Base-by-base conservation (phyloP, 2,797 vertebrate species). In the Paratrypauchen microcephalus region DNA sequence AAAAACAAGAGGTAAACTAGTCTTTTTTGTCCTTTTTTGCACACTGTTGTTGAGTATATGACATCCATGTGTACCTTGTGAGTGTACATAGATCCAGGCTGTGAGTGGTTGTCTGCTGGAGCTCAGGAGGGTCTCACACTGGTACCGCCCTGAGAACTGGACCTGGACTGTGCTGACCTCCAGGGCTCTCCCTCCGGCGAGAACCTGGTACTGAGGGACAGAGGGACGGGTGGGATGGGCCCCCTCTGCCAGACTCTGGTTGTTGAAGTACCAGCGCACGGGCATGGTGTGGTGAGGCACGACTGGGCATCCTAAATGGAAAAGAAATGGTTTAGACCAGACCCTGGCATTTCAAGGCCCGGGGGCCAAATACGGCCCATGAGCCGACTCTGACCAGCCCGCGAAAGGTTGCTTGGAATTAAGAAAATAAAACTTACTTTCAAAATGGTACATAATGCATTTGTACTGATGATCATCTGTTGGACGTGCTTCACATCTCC, bases 271-370 rank as follows among this genome's bases (percentile, higher is more conserved):
- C 95, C 95, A 96, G 30, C 16, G 88, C 45, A 96, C 83, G 1
- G 83, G 69, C 4, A 72, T 87, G 67, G 83, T 93, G 83, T 91
- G 87, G 54, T 86, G 91, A 28, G 92, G 84, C 71, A 90, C 80
- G 2, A 94, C 89, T 0, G 95, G 95, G 61, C 95, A 96, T 70
- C 94, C 95, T 96, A 52, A 26, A 74, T 56, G 69, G n/a, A 63
- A 1, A 16, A 70, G n/a, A 32, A 74, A 18, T 15, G 19, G 39
- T 23, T 15, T 55, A n/a, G n/a, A n/a, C n/a, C n/a, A n/a, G n/a
- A n/a, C n/a, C n/a, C n/a, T n/a, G n/a, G n/a, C n/a, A n/a, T n/a
- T n/a, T n/a, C n/a, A n/a, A n/a, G n/a, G n/a, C n/a, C n/a, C n/a
- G n/a, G n/a, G n/a, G n/a, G n/a, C n/a, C n/a, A n/a, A n/a, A n/a